Evolutionary conservation across 1,140 invertebrate genomes (phyloP).

Genomic region (Heterodera carotae): DNA sequence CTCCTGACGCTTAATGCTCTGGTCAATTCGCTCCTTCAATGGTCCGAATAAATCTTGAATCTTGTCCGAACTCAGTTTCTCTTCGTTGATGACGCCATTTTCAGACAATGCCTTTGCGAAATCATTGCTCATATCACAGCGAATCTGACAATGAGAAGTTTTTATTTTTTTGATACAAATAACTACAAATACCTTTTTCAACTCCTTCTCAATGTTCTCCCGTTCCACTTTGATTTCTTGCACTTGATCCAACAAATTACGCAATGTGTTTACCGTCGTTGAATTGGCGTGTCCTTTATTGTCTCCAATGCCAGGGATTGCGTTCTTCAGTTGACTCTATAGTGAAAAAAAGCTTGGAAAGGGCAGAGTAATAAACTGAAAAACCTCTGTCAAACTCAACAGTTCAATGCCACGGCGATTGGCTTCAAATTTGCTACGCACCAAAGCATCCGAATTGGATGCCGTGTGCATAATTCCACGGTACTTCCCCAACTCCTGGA

Average conservation of each 20-base stretch:
- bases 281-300: conserved; percentile 43
- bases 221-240: conserved; percentile 74
- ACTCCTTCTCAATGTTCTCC: conserved; percentile 69
- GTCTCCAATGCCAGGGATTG: conserved; percentile 65
- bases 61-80: conserved; percentile 69
- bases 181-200: conserved; percentile 76
- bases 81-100: conserved; percentile 85
- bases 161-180: conserved; percentile 6
- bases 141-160: conserved; percentile 68
- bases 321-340: conserved; percentile 67
- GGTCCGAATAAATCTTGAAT: conserved; percentile 80
- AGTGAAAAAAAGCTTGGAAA: conserved; percentile 75
- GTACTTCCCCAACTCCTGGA: conserved; percentile 84
- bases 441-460: conserved; percentile 73
- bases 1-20: conserved; percentile 79
- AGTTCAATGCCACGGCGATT: conserved; percentile 43
- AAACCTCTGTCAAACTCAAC: conserved; percentile 68
- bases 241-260: conserved; percentile 75
- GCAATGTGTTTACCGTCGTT: conserved; percentile 73
- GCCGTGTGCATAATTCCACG: conserved; percentile 85
- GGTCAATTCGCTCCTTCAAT: conserved; percentile 74
- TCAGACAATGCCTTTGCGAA: conserved; percentile 71
- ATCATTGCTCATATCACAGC: conserved; percentile 77
- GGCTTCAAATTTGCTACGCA: conserved; percentile 75
- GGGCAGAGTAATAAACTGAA: conserved; percentile 71